These are phyloP conservation scores for Drosophila histrio DNA, from an alignment of 2,888 invertebrate species.

Conservation along the genomic window DNA sequence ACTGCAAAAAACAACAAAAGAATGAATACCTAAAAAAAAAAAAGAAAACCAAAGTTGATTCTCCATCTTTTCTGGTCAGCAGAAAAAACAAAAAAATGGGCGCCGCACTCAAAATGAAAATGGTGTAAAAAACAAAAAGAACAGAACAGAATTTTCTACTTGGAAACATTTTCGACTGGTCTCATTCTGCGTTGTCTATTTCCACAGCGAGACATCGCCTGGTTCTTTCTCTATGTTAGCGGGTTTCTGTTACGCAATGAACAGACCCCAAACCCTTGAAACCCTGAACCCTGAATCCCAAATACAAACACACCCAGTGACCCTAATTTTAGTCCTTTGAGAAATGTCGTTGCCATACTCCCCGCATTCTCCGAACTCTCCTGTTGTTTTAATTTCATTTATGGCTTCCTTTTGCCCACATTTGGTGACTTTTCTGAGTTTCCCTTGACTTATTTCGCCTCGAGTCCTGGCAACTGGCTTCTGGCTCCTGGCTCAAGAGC, in stretches of 20 bases:
- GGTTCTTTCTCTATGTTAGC: slow-evolving; percentile 52
- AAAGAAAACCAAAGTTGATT: slow-evolving; percentile 58
- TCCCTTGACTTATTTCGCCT: slow-evolving; percentile 44
- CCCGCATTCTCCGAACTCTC: slow-evolving; percentile 46
- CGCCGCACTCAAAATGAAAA: slow-evolving; percentile 70
- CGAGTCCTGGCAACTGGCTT: slow-evolving; percentile 13
- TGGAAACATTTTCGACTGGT: slow-evolving; percentile 60
- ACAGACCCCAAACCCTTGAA: slow-evolving; percentile 16
- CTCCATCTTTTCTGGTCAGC: slow-evolving; percentile 61
- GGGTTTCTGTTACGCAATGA: slow-evolving; percentile 71
- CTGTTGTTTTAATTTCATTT: slow-evolving; percentile 75
- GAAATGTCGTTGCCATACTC: slow-evolving; percentile 65
- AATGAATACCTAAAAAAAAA: slow-evolving; percentile 23
- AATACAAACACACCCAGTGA: slow-evolving; percentile 82
- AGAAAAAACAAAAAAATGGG: slow-evolving; percentile 54
- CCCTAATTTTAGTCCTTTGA: slow-evolving; percentile 82
- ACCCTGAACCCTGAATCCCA: slow-evolving; percentile 35
- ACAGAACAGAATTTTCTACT: slow-evolving; percentile 58
- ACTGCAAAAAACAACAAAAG: slow-evolving; percentile 38
- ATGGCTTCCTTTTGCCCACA: slow-evolving; percentile 74
- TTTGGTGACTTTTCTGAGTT: slow-evolving; percentile 61
- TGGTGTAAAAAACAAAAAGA: slow-evolving; percentile 35
- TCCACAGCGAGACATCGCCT: slow-evolving; percentile 26
- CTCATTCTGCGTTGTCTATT: slow-evolving; percentile 43
- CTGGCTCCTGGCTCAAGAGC: slow-evolving; percentile 6